phyloP scores from a whole-genome alignment of 1,140 invertebrate species.

The Nylanderia fulva region DNA sequence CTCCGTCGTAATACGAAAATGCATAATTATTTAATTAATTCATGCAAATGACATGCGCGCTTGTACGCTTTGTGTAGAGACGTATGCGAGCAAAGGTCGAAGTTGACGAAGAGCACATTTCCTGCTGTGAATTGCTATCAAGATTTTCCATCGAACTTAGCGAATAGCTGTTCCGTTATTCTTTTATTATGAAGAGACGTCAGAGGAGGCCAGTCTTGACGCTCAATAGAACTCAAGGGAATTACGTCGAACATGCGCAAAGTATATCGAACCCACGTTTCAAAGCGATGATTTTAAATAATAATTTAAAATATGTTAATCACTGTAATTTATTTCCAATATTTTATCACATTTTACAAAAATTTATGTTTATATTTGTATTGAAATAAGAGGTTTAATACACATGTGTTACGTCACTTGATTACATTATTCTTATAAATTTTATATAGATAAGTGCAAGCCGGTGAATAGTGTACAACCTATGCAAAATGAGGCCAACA shows the following conservation, averaged over 20 bases:
- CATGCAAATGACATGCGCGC: not conserved
- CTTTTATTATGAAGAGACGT: conserved; percentile 79
- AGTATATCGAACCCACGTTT: conserved; percentile 47
- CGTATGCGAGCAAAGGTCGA: not conserved
- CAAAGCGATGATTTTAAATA: not conserved
- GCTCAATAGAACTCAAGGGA: conserved; percentile 78
- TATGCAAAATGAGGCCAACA: conserved; percentile 78
- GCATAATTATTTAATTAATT: not conserved
- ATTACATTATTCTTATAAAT: not conserved
- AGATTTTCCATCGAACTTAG: not conserved
- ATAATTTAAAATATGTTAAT: not conserved
- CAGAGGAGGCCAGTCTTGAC: conserved; percentile 81
- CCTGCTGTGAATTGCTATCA: not conserved
- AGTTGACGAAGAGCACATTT: not conserved
- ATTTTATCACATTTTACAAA: not conserved
- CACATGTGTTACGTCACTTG: not conserved
- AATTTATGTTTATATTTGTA: not conserved
- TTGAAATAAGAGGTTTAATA: conserved; percentile 7
- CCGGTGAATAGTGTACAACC: conserved; percentile 76
- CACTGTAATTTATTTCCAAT: not conserved
- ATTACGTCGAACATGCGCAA: conserved; percentile 76
- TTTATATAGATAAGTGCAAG: conserved; percentile 79
- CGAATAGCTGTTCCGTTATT: conserved; percentile 3
- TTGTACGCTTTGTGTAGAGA: not conserved
- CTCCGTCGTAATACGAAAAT: not conserved